Evolutionary conservation across 1,140 invertebrate genomes (phyloP), one percentile per base, ranked within the genome.

Genomic region (Carcinoscorpius rotundicauda): DNA sequence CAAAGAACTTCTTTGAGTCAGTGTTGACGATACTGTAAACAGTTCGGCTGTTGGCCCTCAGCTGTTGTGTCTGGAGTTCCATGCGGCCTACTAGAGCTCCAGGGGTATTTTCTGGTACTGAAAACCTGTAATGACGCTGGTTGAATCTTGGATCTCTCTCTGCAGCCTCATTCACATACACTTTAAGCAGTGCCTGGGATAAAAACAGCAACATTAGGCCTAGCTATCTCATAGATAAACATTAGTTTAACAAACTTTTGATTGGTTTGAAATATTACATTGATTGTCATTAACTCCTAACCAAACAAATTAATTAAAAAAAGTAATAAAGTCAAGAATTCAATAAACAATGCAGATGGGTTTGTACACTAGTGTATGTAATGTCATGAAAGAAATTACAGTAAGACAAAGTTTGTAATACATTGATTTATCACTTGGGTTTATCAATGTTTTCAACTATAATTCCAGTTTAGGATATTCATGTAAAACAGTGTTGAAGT

Each of bases 41-140:
- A 61, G 68, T 72, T 60, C 59, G 63, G 49, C 64, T 60, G 74
- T 76, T 69, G 75, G 82, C 56, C 77, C 80, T 71, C 84, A 86
- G 60, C 82, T 73, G 75, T 9, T 71, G 79, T 66, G 72, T 67
- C 57, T 73, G 69, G 10, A 73, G 60, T 53, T 73, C 72, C 11
- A 73, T 72, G 71, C 86, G 84, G 3, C 88, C 89, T 62, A 93
- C 87, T 6, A 86, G 79, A 49, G 85, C 83, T 48, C 86, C 86
- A 3, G 84, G 82, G 8, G 84, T 72, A 75, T 92, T 93, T 77
- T 93, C 89, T 70, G 82, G 83, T 0, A 90, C 85, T 62, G 84
- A 82, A 72, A 91, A 89, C 5, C 70, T 64, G 71, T 73, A 73
- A 11, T 71, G 68, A 10, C 63, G 63, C 53, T 73, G 67, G 52